Percentiles rank a stretch among this genome's conserved stretches.
Conservation (phyloP, 2,113 vertebrate species). For the Eurystomus gularis region DNA sequence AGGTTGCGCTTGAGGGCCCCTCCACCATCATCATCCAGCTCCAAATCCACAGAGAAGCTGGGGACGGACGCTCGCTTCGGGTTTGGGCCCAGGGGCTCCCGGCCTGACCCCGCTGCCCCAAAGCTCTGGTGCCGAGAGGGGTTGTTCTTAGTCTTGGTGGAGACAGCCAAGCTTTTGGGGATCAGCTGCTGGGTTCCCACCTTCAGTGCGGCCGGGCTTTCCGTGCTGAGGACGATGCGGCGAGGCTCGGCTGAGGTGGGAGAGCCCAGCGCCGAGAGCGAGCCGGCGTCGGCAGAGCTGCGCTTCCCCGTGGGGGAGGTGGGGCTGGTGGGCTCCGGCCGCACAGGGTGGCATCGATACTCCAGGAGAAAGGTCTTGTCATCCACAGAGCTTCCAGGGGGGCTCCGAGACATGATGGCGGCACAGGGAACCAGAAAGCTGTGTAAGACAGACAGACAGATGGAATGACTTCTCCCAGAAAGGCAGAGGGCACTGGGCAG, state of each 20-base stretch:
- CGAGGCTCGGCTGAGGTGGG: neutral
- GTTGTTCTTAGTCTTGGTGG: constrained; percentile 73
- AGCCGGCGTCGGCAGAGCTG: neutral
- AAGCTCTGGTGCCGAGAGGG: constrained; percentile 83
- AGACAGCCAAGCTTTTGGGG: constrained; percentile 80
- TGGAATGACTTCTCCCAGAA: neutral
- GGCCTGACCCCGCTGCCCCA: constrained; percentile 64
- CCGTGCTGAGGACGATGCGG: constrained; percentile 82
- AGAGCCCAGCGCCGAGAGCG: rapidly evolving
- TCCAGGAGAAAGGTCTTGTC: constrained; percentile 73
- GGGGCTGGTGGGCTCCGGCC: neutral
- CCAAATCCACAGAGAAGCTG: constrained; percentile 73
- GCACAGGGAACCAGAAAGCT: neutral
- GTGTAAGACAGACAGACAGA: neutral
- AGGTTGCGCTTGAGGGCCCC: constrained; percentile 80
- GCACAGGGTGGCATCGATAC: constrained; percentile 68
- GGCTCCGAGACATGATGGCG: neutral
- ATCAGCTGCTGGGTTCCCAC: constrained; percentile 88
- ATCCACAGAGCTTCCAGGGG: neutral
- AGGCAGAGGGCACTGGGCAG: rapidly evolving
- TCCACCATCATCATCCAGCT: constrained; percentile 39
- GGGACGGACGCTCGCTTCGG: constrained; percentile 27
- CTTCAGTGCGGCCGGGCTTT: constrained; percentile 80
- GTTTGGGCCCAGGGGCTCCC: constrained; percentile 28
- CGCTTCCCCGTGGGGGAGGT: rapidly evolving